Evolutionary conservation across 2,888 invertebrate genomes (phyloP).

Genomic region (Epistrophella euchroma): DNA sequence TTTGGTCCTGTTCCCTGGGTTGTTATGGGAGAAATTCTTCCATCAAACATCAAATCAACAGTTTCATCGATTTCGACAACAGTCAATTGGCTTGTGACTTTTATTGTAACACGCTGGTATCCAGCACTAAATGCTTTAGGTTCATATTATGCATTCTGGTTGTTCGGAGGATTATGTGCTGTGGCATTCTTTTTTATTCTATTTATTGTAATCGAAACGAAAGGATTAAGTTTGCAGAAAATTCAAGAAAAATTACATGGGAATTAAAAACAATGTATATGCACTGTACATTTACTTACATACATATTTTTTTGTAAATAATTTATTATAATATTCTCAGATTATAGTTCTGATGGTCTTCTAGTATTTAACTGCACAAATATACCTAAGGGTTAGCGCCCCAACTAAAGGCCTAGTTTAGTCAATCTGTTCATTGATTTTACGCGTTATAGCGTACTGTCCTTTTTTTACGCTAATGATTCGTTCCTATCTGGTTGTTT

Average conservation of each 20-base stretch:
- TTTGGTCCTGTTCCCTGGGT: conserved; percentile 93
- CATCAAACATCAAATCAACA: conserved; percentile 89
- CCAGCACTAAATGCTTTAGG: conserved; percentile 87
- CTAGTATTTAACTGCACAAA: too few relatives aligned
- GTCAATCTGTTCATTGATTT: too few relatives aligned
- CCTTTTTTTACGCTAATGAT: too few relatives aligned
- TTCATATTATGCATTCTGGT: conserved; percentile 88
- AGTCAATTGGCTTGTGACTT: conserved; percentile 90
- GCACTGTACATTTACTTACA: too few relatives aligned
- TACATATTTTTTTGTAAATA: too few relatives aligned
- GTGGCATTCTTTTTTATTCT: conserved; percentile 89
- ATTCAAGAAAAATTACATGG: conserved; percentile 89
- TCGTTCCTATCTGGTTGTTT: too few relatives aligned
- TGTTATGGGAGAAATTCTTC: conserved; percentile 92
- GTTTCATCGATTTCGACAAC: conserved; percentile 91
- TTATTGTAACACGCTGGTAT: conserved; percentile 90
- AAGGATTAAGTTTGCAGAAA: conserved; percentile 92
- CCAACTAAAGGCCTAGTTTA: too few relatives aligned
- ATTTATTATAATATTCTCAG: too few relatives aligned
- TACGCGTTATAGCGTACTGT: too few relatives aligned
- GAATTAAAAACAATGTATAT: conserved; percentile 80
- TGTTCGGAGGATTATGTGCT: conserved; percentile 87
- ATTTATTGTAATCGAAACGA: conserved; percentile 93
- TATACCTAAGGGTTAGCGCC: too few relatives aligned
- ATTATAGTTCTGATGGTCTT: too few relatives aligned